phyloP scores from a whole-genome alignment of 2,888 invertebrate species.

The Brenthis hecate region DNA sequence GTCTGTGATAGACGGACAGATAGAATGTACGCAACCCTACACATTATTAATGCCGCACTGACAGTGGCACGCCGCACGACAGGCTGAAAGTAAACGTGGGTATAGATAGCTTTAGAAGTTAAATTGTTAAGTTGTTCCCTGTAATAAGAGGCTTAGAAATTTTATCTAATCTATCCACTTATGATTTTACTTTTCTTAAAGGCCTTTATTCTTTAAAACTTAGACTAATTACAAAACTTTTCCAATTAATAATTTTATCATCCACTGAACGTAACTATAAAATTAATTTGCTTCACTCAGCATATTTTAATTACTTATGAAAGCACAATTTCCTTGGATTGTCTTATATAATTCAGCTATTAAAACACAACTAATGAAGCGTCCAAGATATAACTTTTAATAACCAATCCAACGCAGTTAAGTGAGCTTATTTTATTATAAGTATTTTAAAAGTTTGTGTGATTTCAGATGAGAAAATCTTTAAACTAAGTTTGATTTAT shows the following conservation, averaged over 20 bases:
- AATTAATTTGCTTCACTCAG: constrained; percentile 10
- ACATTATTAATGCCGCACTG: no score
- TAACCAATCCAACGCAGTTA: no score
- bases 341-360: neutral
- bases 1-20: no score
- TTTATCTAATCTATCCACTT: constrained; percentile 13
- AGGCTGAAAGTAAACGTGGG: no score
- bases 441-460: neutral
- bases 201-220: constrained; percentile 18
- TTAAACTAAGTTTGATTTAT: no score
- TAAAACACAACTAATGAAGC: neutral
- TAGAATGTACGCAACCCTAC: no score
- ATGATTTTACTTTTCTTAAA: constrained; percentile 9
- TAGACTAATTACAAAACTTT: constrained; percentile 25
- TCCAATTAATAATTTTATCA: constrained; percentile 29
- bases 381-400: no score
- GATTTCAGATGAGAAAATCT: neutral
- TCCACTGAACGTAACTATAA: constrained; percentile 21
- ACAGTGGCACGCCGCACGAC: no score
- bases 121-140: neutral
- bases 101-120: neutral
- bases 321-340: neutral
- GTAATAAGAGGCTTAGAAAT: neutral
- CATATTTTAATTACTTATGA: constrained; percentile 13
- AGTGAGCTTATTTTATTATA: no score